Evolutionary conservation across 2,888 invertebrate genomes (phyloP), one percentile per base, ranked within the genome.

Genomic region (Tryphoninae sp.): DNA sequence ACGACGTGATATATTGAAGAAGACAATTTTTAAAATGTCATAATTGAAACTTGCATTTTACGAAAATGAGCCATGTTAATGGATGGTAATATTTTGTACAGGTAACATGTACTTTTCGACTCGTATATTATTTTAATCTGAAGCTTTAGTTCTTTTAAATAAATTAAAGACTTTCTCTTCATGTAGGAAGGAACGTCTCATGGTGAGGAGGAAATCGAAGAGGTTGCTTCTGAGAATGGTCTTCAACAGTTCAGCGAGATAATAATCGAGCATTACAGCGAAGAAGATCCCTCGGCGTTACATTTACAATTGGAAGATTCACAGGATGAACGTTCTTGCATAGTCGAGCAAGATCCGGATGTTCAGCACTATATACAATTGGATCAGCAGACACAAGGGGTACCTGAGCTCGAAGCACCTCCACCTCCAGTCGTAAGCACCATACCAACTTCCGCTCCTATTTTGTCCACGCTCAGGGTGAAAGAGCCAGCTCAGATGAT

Each of bases 341-440:
- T 45, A 2, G 33, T 68, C 6, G 69, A 71, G 3, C 76, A 74
- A 13, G 81, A 81, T 2, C 59, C 73, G 11, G 84, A 84, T 9
- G 33, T 73, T 1, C 71, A 42, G 22, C 72, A 83, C 0, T 84
- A 51, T 85, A 77, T 89, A 86, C 84, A 88, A 76, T 85, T 85
- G 22, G 89, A 86, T 62, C 87, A 78, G 79, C 86, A 86, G 62
- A 76, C 83, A 74, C 87, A 88, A 64, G 87, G 79, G 45, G 88
- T 90, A 23, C 89, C 89, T 13, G 90, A 89, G 81, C 80, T 90
- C 64, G 90, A 89, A 65, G 87, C 88, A 26, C 86, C 89, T 42
- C 87, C 87, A n/a, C 88, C 88, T 55, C 87, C 88, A 26, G 87
- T 89, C 80, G 90, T 91, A 83, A 89, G 85, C 79, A 88, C 85